Evolutionary conservation across 2,797 vertebrate genomes (phyloP).

Genomic region (Setipinna tenuifilis): DNA sequence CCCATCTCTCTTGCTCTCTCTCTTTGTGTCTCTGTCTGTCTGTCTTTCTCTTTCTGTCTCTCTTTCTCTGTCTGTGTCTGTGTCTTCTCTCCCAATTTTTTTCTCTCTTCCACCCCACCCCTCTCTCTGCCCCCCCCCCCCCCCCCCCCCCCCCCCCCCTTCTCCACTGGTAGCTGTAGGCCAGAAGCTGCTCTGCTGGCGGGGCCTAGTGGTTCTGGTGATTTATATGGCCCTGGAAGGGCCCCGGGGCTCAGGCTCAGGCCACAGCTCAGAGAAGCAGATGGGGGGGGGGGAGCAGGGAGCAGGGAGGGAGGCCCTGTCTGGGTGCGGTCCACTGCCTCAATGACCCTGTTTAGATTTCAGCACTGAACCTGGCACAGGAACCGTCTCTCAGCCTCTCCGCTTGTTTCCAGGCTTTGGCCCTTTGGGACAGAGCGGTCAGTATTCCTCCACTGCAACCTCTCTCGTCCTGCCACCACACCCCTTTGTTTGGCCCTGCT

Average conservation of each 20-base stretch:
- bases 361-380: slow-evolving; percentile 1
- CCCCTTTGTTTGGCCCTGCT: too few relatives aligned
- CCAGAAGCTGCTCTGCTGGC: not conserved
- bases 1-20: slow-evolving; percentile 2
- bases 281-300: not conserved
- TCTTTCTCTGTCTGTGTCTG: not conserved
- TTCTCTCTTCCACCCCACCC: not conserved
- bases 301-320: not conserved
- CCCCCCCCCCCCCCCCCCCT: slow-evolving; percentile 1
- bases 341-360: not conserved
- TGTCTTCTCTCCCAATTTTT: slow-evolving; percentile 38
- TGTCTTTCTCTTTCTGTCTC: too few relatives aligned
- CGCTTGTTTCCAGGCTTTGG: not conserved
- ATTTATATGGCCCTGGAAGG: not conserved
- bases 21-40: slow-evolving; percentile 52
- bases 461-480: too few relatives aligned
- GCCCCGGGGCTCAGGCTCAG: not conserved
- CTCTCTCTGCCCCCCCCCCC: slow-evolving; percentile 45
- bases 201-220: not conserved
- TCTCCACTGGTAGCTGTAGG: not conserved
- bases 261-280: not conserved
- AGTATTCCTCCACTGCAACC: not conserved
- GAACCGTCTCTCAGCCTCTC: not conserved
- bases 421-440: not conserved
- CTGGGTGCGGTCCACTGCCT: slow-evolving; percentile 7